Percentiles rank a stretch among this genome's conserved stretches.
Evolutionary conservation across 92 coral and sea anemone genomes (phyloP).

Genomic region (Galaxea fascicularis): DNA sequence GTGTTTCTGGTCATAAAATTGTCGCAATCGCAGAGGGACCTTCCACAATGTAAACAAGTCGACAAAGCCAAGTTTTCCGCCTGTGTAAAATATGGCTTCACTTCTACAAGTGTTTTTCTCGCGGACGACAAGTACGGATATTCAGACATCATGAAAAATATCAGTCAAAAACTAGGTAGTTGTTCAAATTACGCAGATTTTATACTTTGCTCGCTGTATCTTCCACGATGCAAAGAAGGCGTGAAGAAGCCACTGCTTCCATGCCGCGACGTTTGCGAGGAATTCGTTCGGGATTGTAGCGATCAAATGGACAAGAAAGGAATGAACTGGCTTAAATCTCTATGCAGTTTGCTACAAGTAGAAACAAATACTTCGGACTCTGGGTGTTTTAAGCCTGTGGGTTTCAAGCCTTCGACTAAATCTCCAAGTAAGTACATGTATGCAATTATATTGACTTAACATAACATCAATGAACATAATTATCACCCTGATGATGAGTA

Average conservation of each 20-base stretch:
- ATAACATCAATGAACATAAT: too few species aligned
- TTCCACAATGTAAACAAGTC: conserved; percentile 2
- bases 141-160: conserved; percentile 1
- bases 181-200: conserved; percentile 54
- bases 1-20: background rate
- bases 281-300: conserved; percentile 51
- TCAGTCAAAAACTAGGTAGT: conserved; percentile 10
- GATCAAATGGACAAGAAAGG: conserved; percentile 26
- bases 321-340: conserved; percentile 59
- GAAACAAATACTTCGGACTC: conserved; percentile 7
- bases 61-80: conserved; percentile 4
- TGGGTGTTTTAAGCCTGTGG: conserved; percentile 48
- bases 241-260: conserved; percentile 45
- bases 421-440: too few species aligned
- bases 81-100: conserved; percentile 25
- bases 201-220: conserved; percentile 56
- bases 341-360: conserved; percentile 40
- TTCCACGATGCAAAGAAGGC: conserved; percentile 53
- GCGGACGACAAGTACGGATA: background rate
- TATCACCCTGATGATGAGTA: too few species aligned
- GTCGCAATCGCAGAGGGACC: background rate
- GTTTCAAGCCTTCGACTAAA: conserved; percentile 4
- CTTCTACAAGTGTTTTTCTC: background rate
- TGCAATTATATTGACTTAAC: too few species aligned
- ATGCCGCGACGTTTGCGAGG: conserved; percentile 64